Base-by-base conservation (phyloP, 2,888 invertebrate species). In the Epirrhoe tristata region DNA sequence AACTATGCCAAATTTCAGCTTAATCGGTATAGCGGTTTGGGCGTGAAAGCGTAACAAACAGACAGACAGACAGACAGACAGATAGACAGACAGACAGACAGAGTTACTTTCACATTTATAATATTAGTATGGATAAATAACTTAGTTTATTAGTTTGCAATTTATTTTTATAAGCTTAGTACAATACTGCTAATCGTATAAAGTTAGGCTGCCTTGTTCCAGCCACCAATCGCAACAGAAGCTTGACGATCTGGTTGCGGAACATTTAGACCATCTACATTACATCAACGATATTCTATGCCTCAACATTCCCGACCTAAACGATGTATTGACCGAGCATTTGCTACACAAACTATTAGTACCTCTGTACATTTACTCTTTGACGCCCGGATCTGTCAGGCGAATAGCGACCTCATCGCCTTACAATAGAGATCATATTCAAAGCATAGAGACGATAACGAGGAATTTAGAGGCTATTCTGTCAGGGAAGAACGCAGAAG, bases 281-380 rank as follows among this genome's bases (percentile, higher is more conserved):
- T 99, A 99, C 87, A 94, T 99, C 64, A 99, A 99, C 84, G 99
- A 99, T 84, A 99, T 99, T 77, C 94, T 99, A 17, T 96, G 97
- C 81, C 94, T 99, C 65, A 96, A 98, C 85, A 98, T 99, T 77
- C 96, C 97, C 59, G 97, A 98, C 81, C 94, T 99, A 62, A 99
- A 99, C 89, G 97, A 98, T 79, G 98, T 99, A 55, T 92, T 99
- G 63, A 97, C 98, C 0, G 98, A 99, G 85, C 99, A 99, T 90
- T 94, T 99, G 67, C 94, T 99, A 72, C 97, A 99, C 89, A 97
- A 98, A 87, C 94, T 99, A 1, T 94, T 99, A 66, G 96, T 99
- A 73, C 99, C 99, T 6, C 88, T 99, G 66, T 99, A 99, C 87
- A 98, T 99, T 75, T 98, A 97, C 86, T 99, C 99, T 0, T 91